Percentiles rank a stretch among this genome's conserved stretches.
Conservation (phyloP, 2,113 vertebrate species). For the Crotophaga sulcirostris region DNA sequence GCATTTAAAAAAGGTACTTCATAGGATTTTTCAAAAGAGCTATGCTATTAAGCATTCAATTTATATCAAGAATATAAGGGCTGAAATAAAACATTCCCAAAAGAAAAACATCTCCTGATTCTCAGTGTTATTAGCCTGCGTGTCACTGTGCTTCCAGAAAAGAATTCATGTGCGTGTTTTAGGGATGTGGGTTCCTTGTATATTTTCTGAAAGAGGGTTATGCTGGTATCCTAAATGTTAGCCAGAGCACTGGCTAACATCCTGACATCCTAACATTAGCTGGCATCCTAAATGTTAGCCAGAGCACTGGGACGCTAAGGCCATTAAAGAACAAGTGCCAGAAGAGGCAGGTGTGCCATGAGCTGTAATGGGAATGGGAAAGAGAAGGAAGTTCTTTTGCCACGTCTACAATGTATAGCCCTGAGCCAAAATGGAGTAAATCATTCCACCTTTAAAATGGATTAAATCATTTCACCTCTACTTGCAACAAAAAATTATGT, state of each 20-base stretch:
- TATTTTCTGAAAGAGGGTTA: background rate
- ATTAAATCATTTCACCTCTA: background rate
- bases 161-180: background rate
- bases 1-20: background rate
- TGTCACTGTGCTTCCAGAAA: background rate
- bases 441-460: too few species aligned
- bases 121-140: background rate
- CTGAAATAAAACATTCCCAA: background rate
- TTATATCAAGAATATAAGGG: background rate
- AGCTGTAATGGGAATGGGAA: background rate
- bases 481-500: background rate
- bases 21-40: background rate
- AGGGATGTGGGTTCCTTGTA: background rate
- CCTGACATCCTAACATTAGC: too few species aligned
- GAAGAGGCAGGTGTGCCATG: background rate
- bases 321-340: background rate
- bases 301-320: background rate
- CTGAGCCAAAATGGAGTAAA: background rate
- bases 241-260: too few species aligned
- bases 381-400: background rate
- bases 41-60: background rate
- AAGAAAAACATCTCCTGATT: background rate
- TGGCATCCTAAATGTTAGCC: background rate
- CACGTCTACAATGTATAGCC: background rate
- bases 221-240: background rate